Evolutionary conservation across 1,140 invertebrate species (phyloP).

Genomic region (Brachionus calyciflorus): DNA sequence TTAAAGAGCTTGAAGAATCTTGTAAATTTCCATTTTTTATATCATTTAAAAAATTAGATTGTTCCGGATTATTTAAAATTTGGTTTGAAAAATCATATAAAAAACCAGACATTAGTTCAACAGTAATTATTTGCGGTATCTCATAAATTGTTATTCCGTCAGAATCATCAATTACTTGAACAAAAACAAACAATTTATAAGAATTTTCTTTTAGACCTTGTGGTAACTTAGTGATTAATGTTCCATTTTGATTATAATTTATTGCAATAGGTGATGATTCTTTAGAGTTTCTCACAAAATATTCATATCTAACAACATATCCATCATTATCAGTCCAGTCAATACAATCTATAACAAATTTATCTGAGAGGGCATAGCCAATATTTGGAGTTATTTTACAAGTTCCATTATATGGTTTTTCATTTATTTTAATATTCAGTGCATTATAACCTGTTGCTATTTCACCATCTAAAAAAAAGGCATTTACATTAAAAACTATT

Average conservation of each 20-base stretch:
- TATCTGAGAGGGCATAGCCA: not conserved
- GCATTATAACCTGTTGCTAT: not conserved
- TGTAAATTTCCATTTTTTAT: conserved; percentile 7
- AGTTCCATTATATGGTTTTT: conserved; percentile 11
- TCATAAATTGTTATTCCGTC: conserved; percentile 14
- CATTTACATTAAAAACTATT: not conserved
- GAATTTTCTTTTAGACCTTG: not conserved
- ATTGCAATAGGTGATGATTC: not conserved
- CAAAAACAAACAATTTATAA: conserved; percentile 6
- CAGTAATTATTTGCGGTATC: not conserved
- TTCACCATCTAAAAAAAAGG: not conserved
- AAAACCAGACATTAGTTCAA: not conserved
- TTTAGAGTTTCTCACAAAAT: conserved; percentile 10
- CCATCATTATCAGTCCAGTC: conserved; percentile 18
- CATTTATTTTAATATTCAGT: conserved; percentile 31
- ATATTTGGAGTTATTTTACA: not conserved
- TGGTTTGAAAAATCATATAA: not conserved
- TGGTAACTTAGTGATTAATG: not conserved
- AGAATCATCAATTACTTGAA: conserved; percentile 37
- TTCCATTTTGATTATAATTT: not conserved
- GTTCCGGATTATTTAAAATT: not conserved
- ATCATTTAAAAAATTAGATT: not conserved
- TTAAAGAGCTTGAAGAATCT: not conserved
- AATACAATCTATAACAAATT: not conserved
- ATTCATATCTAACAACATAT: conserved; percentile 10